A percentile compares a stretch with the other conserved stretches of the same genome.
These are phyloP conservation scores for Metalampra italica DNA, from an alignment of 2,888 invertebrate species.

Conservation along the genomic window DNA sequence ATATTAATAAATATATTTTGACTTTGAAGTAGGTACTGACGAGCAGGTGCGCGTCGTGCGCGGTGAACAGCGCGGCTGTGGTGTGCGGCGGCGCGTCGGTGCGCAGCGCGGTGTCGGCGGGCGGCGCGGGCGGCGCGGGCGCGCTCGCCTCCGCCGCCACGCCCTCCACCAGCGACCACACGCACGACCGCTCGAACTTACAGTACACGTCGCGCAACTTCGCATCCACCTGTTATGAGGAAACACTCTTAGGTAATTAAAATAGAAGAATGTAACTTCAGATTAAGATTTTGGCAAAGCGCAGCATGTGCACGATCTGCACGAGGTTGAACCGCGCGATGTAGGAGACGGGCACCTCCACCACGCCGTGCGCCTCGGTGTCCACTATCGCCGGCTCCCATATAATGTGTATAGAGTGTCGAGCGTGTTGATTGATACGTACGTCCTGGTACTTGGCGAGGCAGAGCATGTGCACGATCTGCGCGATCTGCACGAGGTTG, in stretches of 20 bases:
- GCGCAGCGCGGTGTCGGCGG: constrained; percentile 33
- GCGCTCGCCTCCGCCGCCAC: constrained; percentile 69
- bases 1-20: too few species aligned
- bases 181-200: constrained; percentile 88
- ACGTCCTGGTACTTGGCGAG: constrained; percentile 90
- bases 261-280: too few species aligned
- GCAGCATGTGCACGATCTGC: constrained; percentile 92
- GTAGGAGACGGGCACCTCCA: constrained; percentile 94
- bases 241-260: not conserved
- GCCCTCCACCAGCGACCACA: constrained; percentile 87
- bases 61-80: constrained; percentile 39
- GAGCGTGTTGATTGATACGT: constrained; percentile 5
- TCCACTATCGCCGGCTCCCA: constrained; percentile 98
- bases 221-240: constrained; percentile 46
- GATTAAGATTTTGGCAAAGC: constrained; percentile 90
- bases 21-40: constrained; percentile 28
- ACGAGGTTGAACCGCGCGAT: constrained; percentile 79
- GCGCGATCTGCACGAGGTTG: constrained; percentile 93
- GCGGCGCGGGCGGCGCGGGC: constrained; percentile 35
- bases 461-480: constrained; percentile 94
- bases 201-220: constrained; percentile 84
- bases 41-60: constrained; percentile 47
- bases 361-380: constrained; percentile 96
- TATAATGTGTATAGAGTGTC: too few species aligned
- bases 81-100: constrained; percentile 40